phyloP scores from a whole-genome alignment of 2,113 vertebrate species.

The Hypanus sabinus region DNA sequence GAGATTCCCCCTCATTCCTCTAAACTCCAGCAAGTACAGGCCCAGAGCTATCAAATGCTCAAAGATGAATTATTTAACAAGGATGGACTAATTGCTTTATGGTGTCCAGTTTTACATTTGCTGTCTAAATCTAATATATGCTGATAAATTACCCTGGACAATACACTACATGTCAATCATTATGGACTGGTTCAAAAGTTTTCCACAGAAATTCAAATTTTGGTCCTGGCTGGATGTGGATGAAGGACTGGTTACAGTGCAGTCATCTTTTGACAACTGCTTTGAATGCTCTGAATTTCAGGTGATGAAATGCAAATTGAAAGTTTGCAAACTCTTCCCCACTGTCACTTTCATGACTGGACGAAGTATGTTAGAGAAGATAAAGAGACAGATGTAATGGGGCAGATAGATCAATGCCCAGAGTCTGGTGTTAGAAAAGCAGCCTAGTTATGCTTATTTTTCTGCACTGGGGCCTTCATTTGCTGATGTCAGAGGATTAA shows the following conservation, averaged over 20 bases:
- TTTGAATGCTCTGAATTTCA: neutral
- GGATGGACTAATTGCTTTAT: neutral
- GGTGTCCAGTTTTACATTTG: neutral
- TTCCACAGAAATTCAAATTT: neutral
- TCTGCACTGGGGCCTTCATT: neutral
- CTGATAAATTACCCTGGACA: neutral
- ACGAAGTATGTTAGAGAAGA: neutral
- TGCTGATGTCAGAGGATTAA: constrained; percentile 28
- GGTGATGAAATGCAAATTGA: constrained; percentile 9
- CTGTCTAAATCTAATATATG: neutral
- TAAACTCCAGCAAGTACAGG: too few relatives aligned
- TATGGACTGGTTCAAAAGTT: neutral
- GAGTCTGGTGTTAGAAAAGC: neutral
- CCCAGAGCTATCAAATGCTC: too few relatives aligned
- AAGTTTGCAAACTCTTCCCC: neutral
- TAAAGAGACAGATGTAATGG: neutral
- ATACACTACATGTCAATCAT: neutral
- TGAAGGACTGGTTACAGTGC: neutral
- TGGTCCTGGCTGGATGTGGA: neutral
- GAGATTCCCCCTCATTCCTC: too few relatives aligned
- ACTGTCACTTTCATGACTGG: constrained; percentile 21
- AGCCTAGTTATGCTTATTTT: constrained; percentile 30
- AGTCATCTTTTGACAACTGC: neutral
- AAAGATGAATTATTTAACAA: neutral
- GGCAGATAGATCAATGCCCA: constrained; percentile 22